Evolutionary conservation across 2,888 invertebrate genomes (phyloP), one percentile per base, ranked within the genome.

Genomic region (Ennomos quercinarius): DNA sequence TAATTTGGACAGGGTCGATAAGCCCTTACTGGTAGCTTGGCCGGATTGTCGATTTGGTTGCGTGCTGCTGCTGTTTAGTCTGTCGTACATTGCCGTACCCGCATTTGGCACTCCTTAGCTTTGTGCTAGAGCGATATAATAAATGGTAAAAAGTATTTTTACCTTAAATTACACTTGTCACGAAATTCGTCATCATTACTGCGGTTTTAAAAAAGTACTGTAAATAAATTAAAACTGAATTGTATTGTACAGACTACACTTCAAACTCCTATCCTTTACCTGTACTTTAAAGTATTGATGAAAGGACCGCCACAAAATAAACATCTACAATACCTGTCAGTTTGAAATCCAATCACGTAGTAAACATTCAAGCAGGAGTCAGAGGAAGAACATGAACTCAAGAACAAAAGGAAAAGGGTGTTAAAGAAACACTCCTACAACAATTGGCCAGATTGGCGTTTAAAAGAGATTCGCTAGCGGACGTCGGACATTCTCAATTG

Each of bases 41-140:
- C 49, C 12, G 55, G 67, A 66, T 42, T 65, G 67, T 70, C 57
- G 61, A 69, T 63, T 61, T 47, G 56, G 54, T 72, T 67, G 72
- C 77, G 74, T 75, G 72, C 62, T 61, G 63, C 61, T 59, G 72
- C 63, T 63, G 62, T 62, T 58, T 66, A 66, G 67, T 61, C 63
- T 58, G 67, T 61, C 2, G 53, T 58, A n/a, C 12, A 46, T 43
- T 50, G 50, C 55, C 60, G 43, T 51, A 56, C 61, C 72, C 69
- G 77, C 71, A 73, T 77, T 80, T 80, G 84, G 78, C 84, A 81
- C 77, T 77, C 77, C 76, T 71, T 63, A 50, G 57, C 58, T 65
- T 65, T 54, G 64, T 74, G 80, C 81, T 80, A 80, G 27, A 27
- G 51, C 66, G 61, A 64, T 66, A 72, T 71, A 66, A 68, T 67